These are phyloP conservation scores for Sarotherodon lohbergeri DNA, from an alignment of 2,113 vertebrate genomes.

Conservation along the genomic window DNA sequence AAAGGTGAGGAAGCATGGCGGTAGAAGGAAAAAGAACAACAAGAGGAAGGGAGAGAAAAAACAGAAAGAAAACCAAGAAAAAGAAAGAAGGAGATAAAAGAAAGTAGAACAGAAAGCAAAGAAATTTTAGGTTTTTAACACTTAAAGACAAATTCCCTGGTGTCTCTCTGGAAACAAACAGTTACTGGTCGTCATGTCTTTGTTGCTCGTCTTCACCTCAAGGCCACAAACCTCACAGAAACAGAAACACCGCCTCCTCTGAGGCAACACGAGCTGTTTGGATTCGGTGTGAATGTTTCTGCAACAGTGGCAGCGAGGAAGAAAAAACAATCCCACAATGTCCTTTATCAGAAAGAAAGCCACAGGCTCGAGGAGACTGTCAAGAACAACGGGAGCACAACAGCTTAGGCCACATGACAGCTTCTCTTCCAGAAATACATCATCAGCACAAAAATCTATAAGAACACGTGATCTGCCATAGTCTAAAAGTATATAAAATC, in stretches of 20 bases:
- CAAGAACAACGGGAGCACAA: rapidly evolving
- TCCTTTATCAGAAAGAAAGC: not conserved
- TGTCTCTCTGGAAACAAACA: not conserved
- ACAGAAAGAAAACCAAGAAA: not conserved
- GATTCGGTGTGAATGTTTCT: rapidly evolving
- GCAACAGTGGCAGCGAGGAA: rapidly evolving
- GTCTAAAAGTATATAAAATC: not conserved
- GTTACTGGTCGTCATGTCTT: not conserved
- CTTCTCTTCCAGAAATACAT: not conserved
- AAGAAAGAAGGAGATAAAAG: not conserved
- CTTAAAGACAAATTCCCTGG: not conserved
- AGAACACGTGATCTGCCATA: not conserved
- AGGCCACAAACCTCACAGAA: not conserved
- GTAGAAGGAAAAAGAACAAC: not conserved
- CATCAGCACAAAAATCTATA: not conserved
- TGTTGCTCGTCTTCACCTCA: not conserved
- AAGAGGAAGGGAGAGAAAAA: not conserved
- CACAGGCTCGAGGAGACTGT: not conserved
- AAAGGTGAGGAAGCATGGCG: rapidly evolving
- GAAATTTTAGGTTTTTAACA: not conserved
- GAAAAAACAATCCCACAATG: not conserved
- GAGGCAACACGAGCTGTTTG: not conserved
- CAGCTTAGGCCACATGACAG: rapidly evolving
- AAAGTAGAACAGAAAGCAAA: not conserved
- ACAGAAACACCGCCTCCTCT: not conserved